Evolutionary conservation across 2,888 invertebrate genomes (phyloP).

Genomic region (Mythimna lalbum): DNA sequence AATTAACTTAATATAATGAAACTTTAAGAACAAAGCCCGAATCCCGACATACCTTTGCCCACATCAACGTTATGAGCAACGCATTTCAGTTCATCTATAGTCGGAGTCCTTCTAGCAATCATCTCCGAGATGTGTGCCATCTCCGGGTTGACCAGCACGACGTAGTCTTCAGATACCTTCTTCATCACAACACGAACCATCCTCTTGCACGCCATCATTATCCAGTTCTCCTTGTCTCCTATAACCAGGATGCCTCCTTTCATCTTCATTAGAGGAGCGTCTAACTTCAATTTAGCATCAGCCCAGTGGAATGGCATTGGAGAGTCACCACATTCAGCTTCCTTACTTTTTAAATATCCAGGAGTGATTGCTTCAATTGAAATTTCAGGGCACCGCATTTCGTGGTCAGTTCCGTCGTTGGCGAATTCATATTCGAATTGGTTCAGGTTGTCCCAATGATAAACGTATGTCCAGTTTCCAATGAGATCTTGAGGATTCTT

Average conservation of each 20-base stretch:
- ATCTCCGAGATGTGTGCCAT: conserved; percentile 24
- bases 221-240: conserved; percentile 46
- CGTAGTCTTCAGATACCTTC: conserved; percentile 46
- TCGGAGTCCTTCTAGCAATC: conserved; percentile 27
- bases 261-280: conserved; percentile 34
- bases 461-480: conserved; percentile 56
- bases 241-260: conserved; percentile 40
- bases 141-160: conserved; percentile 49
- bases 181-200: conserved; percentile 33
- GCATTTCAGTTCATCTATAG: conserved; percentile 45
- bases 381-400: conserved; percentile 35
- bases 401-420: neutral
- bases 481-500: conserved; percentile 31
- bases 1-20: neutral
- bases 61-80: conserved; percentile 51
- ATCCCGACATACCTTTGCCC: conserved; percentile 27
- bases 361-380: conserved; percentile 18
- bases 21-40: conserved; percentile 12
- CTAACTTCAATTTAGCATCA: conserved; percentile 44
- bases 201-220: conserved; percentile 43
- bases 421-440: conserved; percentile 29
- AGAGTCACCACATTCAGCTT: conserved; percentile 31
- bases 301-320: conserved; percentile 43
- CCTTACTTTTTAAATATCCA: conserved; percentile 28
- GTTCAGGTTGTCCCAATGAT: conserved; percentile 52